Evolutionary conservation across 2,113 vertebrate species (phyloP).

Genomic region (Arvicanthis niloticus): DNA sequence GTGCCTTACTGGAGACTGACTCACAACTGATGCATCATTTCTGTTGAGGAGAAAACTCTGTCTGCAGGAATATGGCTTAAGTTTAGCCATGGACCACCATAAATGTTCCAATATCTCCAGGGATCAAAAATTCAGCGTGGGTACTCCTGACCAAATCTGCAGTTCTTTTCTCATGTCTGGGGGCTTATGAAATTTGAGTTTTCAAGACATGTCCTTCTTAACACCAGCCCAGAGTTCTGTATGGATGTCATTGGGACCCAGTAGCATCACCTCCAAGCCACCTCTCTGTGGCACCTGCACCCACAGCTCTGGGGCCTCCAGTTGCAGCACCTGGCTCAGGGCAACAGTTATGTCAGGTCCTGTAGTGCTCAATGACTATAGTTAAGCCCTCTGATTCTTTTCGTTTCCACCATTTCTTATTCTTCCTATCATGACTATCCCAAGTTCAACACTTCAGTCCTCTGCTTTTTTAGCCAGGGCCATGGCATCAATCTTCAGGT

Average conservation of each 20-base stretch:
- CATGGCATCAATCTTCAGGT: not conserved
- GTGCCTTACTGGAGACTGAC: not conserved
- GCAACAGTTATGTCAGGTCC: slow-evolving; percentile 92
- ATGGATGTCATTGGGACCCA: slow-evolving; percentile 88
- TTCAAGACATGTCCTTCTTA: slow-evolving; percentile 88
- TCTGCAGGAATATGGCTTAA: not conserved
- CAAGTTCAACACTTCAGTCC: not conserved
- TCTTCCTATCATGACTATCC: not conserved
- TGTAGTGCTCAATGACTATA: not conserved
- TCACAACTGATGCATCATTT: not conserved
- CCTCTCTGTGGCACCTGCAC: slow-evolving; percentile 91
- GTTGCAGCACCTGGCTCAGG: slow-evolving; percentile 89
- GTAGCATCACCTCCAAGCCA: slow-evolving; percentile 94
- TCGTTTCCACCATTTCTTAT: not conserved
- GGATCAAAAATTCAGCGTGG: slow-evolving; percentile 16
- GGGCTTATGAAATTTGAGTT: slow-evolving; percentile 87
- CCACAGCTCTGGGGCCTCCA: slow-evolving; percentile 84
- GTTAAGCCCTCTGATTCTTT: not conserved
- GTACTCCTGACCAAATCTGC: slow-evolving; percentile 54
- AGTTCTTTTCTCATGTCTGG: slow-evolving; percentile 81
- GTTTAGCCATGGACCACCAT: not conserved
- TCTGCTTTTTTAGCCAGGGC: not conserved
- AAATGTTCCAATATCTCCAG: not conserved
- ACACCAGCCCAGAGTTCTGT: slow-evolving; percentile 92
- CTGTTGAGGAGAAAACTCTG: not conserved